phyloP scores from a whole-genome alignment of 2,113 vertebrate species.

The Eretmochelys imbricata region DNA sequence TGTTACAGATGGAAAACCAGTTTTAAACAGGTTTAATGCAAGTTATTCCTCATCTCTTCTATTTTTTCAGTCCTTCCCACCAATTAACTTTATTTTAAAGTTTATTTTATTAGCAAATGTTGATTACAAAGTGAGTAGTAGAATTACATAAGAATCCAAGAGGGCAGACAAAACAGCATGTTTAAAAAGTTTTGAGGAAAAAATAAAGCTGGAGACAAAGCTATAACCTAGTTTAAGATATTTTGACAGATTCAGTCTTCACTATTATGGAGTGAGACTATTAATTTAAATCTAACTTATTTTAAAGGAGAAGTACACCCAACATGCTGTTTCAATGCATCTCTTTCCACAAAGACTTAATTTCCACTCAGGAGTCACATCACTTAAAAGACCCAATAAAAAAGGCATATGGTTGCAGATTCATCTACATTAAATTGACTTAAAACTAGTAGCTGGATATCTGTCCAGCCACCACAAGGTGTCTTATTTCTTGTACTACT shows the following conservation, averaged over 20 bases:
- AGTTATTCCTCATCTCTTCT: background rate
- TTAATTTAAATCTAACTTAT: background rate
- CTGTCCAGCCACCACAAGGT: background rate
- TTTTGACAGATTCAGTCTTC: background rate
- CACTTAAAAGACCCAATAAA: background rate
- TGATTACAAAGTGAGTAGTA: background rate
- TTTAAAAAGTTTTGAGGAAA: background rate
- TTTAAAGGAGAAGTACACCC: background rate
- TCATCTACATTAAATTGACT: background rate
- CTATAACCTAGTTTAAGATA: background rate
- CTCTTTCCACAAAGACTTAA: background rate
- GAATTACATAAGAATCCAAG: background rate
- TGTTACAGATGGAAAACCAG: accelerated
- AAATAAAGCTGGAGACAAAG: background rate
- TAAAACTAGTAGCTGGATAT: background rate
- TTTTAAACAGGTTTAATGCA: slow-evolving; percentile 8
- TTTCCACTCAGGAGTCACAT: background rate
- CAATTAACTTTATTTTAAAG: background rate
- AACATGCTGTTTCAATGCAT: background rate
- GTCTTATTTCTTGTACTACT: background rate
- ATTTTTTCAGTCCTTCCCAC: background rate
- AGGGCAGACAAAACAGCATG: background rate
- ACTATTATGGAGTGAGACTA: background rate
- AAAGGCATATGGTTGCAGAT: background rate
- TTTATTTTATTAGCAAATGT: too few relatives aligned